Percentiles rank a stretch among this genome's conserved stretches.
Evolutionary conservation across 1,140 invertebrate genomes (phyloP).

Genomic region (Nebria ingens): DNA sequence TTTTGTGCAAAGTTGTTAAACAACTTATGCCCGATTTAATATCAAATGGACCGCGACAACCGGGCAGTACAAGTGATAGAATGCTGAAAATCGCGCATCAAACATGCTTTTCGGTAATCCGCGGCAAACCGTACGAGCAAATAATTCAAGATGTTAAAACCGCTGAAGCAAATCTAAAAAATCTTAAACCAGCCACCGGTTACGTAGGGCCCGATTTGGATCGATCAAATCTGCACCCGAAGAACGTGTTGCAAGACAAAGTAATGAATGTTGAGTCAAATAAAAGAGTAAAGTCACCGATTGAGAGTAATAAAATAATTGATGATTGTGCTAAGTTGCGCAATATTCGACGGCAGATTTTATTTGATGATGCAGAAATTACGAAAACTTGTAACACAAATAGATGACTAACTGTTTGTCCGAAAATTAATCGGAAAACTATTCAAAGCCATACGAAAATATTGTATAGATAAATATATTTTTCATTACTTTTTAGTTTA

Average conservation of each 20-base stretch:
- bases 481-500: too few relatives aligned
- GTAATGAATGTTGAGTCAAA: slow-evolving; percentile 36
- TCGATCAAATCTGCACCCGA: slow-evolving; percentile 29
- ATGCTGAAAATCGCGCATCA: slow-evolving; percentile 50
- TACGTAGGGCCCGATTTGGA: slow-evolving; percentile 35
- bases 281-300: slow-evolving; percentile 27
- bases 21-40: slow-evolving; percentile 36
- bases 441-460: too few relatives aligned
- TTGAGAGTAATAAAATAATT: slow-evolving; percentile 15
- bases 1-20: slow-evolving; percentile 41
- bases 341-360: slow-evolving; percentile 38
- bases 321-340: slow-evolving; percentile 35
- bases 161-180: slow-evolving; percentile 31
- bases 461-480: too few relatives aligned
- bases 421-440: background rate
- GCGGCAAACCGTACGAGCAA: slow-evolving; percentile 45
- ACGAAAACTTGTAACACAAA: slow-evolving; percentile 15
- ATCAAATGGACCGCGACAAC: slow-evolving; percentile 35
- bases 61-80: slow-evolving; percentile 41
- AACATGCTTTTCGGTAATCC: slow-evolving; percentile 48
- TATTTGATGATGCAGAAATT: slow-evolving; percentile 32
- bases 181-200: slow-evolving; percentile 27
- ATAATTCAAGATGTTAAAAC: slow-evolving; percentile 36
- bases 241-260: slow-evolving; percentile 40
- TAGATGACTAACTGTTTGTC: background rate